Base-by-base conservation (phyloP, 2,797 vertebrate genomes). In the Sciurus carolinensis region DNA sequence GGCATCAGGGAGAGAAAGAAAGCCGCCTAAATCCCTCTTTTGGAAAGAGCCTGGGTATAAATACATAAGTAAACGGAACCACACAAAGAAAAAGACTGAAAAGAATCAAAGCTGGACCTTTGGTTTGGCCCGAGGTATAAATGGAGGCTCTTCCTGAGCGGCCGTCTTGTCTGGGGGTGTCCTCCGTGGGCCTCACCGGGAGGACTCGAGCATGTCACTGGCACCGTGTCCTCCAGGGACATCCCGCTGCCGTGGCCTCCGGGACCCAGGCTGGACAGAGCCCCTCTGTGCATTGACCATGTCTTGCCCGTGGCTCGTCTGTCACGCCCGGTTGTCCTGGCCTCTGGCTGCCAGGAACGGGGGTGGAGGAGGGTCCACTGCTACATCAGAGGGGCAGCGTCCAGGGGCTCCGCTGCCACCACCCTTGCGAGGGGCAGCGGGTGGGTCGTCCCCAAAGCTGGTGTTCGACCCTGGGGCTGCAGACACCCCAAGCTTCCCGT, bases 41-140 rank as follows among this genome's bases (percentile, higher is more conserved):
- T 20, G 66, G 79, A 69, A 72, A 66, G 80, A 89, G 67, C 42
- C 52, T 83, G 59, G 79, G 33, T 26, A 57, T 84, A 94, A 94
- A 93, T 47, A 93, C 83, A 57, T 77, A 91, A 59, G 69, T 89
- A 94, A 83, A 50, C 52, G 92, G 79, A 79, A 52, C 39, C 18
- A 6, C 10, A 76, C 80, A 84, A 77, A 94, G 91, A 5, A 75
- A 87, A 85, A 85, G 86, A 76, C 87, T 17, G 0, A 24, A 47
- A 84, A 20, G 64, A 22, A 79, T 85, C 59, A 69, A 84, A 93
- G 91, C 1, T 0, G 28, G 28, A 20, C 17, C 59, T 30, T 33
- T 1, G 24, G 0, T 87, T 54, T 36, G 87, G 96, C 85, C 64
- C 2, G 10, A 75, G 76, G 71, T 17, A 0, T 20, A 0, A 50